Base-by-base conservation (phyloP, 2,113 vertebrate species). In the Leptodactylus fuscus region DNA sequence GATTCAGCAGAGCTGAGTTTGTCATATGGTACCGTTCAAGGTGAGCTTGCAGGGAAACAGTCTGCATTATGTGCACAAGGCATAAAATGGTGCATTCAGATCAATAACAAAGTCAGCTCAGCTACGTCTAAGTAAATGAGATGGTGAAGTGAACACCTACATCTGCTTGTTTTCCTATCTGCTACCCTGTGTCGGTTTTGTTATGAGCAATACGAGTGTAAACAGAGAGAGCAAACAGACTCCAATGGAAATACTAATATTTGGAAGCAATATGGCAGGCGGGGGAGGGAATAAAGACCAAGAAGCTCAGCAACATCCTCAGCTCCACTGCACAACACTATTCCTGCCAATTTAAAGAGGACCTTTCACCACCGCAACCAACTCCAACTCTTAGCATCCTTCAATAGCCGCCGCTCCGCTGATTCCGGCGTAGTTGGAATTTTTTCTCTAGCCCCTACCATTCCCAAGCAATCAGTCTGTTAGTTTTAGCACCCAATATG, bases 241-340 rank as follows among this genome's bases (percentile, higher is more conserved):
- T 1, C 44, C 32, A 36, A 51, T 58, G 81, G 81, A 82, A 82
- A 73, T 82, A 82, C 71, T 70, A 82, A 82, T 82, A 73, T 73
- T 71, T 82, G 69, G 81, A 29, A 12, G 46, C 65, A 36, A 71
- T 34, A 27, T n/a, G 29, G 44, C 46, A 71, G 41, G 36, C 24
- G 32, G 67, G 76, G 29, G 0, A 5, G 75, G 27, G 29, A 2
- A 9, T 2, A 10, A 22, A 74, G 70, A 4, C 41, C 4, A 44
- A 74, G 22, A 2, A 34, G 6, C 6, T 5, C 1, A 4, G 22
- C 1, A 3, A 4, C 55, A 24, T 27, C 55, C 8, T 2, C 55
- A 12, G 2, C n/a, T 20, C 27, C 27, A 15, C 20, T 34, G 16
- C 16, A 15, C 58, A 29, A 15, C 24, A 62, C 62, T 32, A 9